Base-by-base conservation (phyloP, 2,113 vertebrate species). In the Platichthys flesus region DNA sequence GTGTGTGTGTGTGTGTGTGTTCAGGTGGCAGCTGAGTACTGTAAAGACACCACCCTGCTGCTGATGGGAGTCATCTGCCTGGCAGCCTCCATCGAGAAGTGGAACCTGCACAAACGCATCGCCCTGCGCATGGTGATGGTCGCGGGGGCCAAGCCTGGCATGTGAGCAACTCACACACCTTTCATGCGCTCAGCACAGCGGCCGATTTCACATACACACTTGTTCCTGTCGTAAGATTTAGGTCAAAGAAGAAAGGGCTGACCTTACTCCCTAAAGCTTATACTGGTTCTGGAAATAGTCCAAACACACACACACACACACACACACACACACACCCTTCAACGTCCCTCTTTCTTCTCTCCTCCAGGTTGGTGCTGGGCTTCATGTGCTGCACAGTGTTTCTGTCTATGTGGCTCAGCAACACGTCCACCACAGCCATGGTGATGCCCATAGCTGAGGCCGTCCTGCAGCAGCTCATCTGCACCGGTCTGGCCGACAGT, bases 381-480 rank as follows among this genome's bases (percentile, higher is more conserved):
- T 99, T 99, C 91, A 99, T 99, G 98, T 97, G 96, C 88, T 99
- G 97, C 67, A 99, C 97, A 0, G 96, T 95, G 0, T 93, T 97
- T 77, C 94, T 99, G 55, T 99, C 98, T 91, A 99, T 99, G 97
- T 99, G 98, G 97, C 96, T 99, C 74, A 99, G 98, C 88, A 99
- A 99, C 93, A 99, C 98, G 3, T 99, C 98, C 88, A 98, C 96
- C 85, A 98, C 98, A 0, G 98, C 97, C 84, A 99, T 99, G 97
- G 97, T 99, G 92, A 99, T 98, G 97, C 98, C 98, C 62, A 99
- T 99, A 0, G 96, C 96, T 4, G 98, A 99, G 81, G 98, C 98
- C 0, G 98, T 99, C 76, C 95, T 99, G 45, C 96, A 97, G 91
- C 97, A 98, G 90, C 95, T 99, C 67, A 96, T 96, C 88, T 95